Base-by-base conservation (phyloP, 2,797 vertebrate genomes). In the Arrhamphus sclerolepis region DNA sequence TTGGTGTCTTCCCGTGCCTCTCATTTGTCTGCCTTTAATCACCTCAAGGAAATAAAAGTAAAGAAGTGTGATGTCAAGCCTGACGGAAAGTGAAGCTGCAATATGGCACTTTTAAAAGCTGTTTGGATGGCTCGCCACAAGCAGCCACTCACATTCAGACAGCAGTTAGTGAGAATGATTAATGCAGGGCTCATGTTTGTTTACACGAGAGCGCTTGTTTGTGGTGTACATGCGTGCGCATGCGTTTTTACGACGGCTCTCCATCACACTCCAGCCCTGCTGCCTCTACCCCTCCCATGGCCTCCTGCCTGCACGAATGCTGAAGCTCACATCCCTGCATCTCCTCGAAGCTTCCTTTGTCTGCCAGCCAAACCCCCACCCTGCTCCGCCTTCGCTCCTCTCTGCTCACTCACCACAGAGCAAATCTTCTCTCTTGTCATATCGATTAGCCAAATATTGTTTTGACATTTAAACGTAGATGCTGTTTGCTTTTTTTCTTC, bases 291-390 rank as follows among this genome's bases (percentile, higher is more conserved):
- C 70, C 75, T 76, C 76, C 78, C 70, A 68, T 60, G 71, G 83
- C 77, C 81, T 90, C 89, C 82, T 75, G 76, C 76, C 77, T 79
- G 69, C 63, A 49, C 82, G 70, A 83, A 60, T 38, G 61, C 81
- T 85, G 72, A 61, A 87, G 81, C 87, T 31, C 85, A 26, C 82
- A 79, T 81, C 87, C 83, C 84, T 69, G 85, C 88, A 88, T 83
- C 88, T 92, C 89, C 89, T 89, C 82, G 69, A 70, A 81, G 85
- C 83, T 82, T 62, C 62, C 86, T 92, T 92, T 92, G 91, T 92
- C 85, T 90, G 70, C 64, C 62, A 83, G 88, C 89, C 90, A 92
- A 92, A 86, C 89, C 84, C 89, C 89, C 89, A 70, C 2, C 80
- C 83, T 86, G 54, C 65, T 44, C 31, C 58, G 21, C 63, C 46